phyloP scores from a whole-genome alignment of 2,113 vertebrate species.

The Melanocharis versteri region DNA sequence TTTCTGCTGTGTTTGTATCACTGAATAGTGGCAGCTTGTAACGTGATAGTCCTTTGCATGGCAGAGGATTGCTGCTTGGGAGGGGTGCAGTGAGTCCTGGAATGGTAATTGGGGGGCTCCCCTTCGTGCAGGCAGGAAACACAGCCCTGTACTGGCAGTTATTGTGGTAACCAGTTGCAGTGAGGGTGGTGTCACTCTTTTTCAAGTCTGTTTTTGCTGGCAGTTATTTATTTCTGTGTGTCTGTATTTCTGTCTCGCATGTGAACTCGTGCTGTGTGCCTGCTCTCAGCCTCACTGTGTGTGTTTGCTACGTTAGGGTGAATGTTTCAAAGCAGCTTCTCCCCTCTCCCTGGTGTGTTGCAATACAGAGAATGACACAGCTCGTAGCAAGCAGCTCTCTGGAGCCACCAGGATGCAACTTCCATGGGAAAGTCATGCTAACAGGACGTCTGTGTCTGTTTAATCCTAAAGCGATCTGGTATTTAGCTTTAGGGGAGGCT shows the following conservation, averaged over 20 bases:
- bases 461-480: background rate
- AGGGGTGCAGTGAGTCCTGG: background rate
- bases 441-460: background rate
- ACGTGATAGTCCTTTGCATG: background rate
- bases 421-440: background rate
- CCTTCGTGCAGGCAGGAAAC: background rate
- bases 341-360: background rate
- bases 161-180: background rate
- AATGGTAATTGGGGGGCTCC: background rate
- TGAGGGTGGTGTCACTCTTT: background rate
- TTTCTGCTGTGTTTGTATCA: background rate
- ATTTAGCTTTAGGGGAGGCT: background rate
- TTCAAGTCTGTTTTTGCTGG: background rate
- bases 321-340: background rate
- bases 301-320: background rate
- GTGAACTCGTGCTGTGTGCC: background rate
- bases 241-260: background rate
- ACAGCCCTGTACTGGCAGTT: background rate
- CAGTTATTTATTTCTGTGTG: background rate
- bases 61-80: background rate
- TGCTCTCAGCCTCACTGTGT: rapidly evolving
- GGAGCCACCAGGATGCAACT: background rate
- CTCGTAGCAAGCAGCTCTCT: background rate
- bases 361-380: background rate
- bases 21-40: background rate